Conservation (phyloP, 2,797 vertebrate species). For the Labeo calbasu region DNA sequence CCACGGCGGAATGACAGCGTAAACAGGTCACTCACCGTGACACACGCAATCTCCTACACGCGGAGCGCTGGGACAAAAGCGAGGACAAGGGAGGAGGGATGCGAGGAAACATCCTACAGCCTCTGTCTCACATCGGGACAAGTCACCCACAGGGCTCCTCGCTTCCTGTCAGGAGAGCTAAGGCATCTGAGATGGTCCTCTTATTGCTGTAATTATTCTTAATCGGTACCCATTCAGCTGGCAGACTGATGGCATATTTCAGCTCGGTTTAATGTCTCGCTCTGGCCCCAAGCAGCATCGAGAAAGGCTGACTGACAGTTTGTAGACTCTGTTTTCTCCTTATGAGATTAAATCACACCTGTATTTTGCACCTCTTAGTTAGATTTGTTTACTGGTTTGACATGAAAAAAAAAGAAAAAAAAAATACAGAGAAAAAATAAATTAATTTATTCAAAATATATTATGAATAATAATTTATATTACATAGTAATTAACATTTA, state of each 20-base stretch:
- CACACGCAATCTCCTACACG: constrained; percentile 23
- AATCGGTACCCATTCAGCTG: constrained; percentile 67
- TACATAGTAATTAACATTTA: background rate
- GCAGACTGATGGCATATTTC: constrained; percentile 60
- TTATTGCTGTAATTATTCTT: constrained; percentile 69
- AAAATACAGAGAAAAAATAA: background rate
- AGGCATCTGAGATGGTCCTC: constrained; percentile 51
- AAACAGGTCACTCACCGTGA: constrained; percentile 46
- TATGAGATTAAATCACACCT: constrained; percentile 40
- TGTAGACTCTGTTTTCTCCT: constrained; percentile 35
- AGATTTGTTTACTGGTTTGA: constrained; percentile 20
- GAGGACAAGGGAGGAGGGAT: background rate
- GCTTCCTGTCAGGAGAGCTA: constrained; percentile 19
- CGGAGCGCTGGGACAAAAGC: constrained; percentile 18
- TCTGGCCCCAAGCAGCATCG: constrained; percentile 6
- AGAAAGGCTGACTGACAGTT: constrained; percentile 52
- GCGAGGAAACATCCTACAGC: constrained; percentile 51
- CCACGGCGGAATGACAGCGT: constrained; percentile 41
- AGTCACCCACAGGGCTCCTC: constrained; percentile 35
- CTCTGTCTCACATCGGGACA: background rate
- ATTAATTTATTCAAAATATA: background rate
- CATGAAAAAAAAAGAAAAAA: background rate
- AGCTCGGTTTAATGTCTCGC: constrained; percentile 43
- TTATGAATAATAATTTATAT: background rate
- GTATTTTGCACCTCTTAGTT: constrained; percentile 17